Evolutionary conservation across 2,888 invertebrate genomes (phyloP), one percentile per base, ranked within the genome.

Genomic region (Agrotis exclamationis): DNA sequence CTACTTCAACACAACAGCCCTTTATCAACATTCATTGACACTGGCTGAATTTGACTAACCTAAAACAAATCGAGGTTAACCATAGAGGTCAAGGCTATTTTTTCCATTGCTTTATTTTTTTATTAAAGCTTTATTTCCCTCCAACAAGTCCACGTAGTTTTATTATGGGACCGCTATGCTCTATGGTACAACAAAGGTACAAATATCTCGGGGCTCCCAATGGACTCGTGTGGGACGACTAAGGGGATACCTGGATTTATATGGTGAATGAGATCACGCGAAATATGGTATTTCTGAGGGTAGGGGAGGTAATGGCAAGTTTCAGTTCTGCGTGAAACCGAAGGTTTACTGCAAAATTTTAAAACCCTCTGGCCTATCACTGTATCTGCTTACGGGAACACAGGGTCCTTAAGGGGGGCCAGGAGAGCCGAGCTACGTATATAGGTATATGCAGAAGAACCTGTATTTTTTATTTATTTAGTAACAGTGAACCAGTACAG

Each of bases 201-300:
- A 65, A 70, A 63, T 75, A 59, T 53, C 48, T 3, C 22, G 33
- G 28, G 28, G 28, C 47, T 80, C 80, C 67, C 80, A 14, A 7
- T 39, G 51, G 79, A 33, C 62, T 59, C 72, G 62, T 79, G 28
- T 50, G 54, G 44, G 50, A 39, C 50, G 44, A 39, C 57, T 67
- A 62, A 54, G 62, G 79, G 72, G 67, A 72, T 80, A 72, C 51
- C 24, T 47, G 76, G 76, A 80, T 76, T 79, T 79, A 80, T 76
- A 65, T 62, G 67, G 76, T 64, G 72, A 80, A 79, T 80, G 76
- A 63, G 72, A 80, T 68, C 16, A 45, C 47, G 47, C 39, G 39
- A 67, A 72, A 72, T 80, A 65, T 67, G 67, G 56, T 64, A 51
- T 64, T 50, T n/a, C 28, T 69, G 4, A 58, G 45, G 45, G 56